These are phyloP conservation scores for Syngnathoides biaculeatus DNA, from an alignment of 2,113 vertebrate genomes.

Conservation along the genomic window DNA sequence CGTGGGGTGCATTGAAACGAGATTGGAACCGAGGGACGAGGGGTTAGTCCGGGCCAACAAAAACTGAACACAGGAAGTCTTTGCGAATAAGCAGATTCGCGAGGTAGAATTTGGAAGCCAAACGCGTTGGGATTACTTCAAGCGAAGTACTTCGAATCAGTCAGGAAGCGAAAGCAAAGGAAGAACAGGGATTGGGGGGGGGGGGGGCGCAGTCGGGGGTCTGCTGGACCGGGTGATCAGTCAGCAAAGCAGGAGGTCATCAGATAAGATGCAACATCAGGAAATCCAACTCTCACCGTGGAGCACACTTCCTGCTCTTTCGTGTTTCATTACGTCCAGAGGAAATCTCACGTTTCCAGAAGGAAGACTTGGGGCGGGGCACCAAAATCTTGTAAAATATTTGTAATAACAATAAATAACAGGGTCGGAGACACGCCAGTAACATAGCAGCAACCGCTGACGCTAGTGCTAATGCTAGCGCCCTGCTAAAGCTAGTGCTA, in stretches of 20 bases:
- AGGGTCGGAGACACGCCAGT: no score
- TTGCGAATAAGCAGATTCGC: not conserved
- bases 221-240: not conserved
- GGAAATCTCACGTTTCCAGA: not conserved
- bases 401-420: no score
- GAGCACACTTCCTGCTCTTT: not conserved
- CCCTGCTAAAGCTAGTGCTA: no score
- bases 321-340: not conserved
- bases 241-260: slow-evolving; percentile 4
- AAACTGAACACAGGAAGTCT: slow-evolving; percentile 18
- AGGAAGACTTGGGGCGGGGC: not conserved
- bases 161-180: not conserved
- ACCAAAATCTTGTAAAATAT: not conserved
- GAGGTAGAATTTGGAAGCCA: not conserved
- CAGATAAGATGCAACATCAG: not conserved
- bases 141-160: not conserved
- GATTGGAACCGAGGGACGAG: not conserved
- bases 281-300: not conserved
- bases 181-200: not conserved
- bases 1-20: not conserved
- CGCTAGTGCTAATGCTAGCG: no score
- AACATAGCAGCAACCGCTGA: no score
- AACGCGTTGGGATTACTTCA: slow-evolving; percentile 7
- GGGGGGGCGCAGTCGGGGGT: not conserved
- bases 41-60: not conserved